A percentile compares a stretch with the other conserved stretches of the same genome.
phyloP scores from a whole-genome alignment of 2,888 invertebrate genomes.

The Euzophera pinguis region DNA sequence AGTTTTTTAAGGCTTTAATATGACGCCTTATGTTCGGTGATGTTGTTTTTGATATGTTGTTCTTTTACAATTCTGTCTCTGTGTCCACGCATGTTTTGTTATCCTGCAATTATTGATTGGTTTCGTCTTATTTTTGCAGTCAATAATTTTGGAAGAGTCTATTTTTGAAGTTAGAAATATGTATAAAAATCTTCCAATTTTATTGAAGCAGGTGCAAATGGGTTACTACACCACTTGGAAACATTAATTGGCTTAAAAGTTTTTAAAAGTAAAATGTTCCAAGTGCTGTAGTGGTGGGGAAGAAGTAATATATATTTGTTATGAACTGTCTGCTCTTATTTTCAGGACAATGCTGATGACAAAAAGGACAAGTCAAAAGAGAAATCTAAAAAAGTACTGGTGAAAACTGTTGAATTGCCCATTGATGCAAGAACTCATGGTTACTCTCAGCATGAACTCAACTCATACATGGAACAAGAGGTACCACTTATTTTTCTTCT shows the following conservation, averaged over 20 bases:
- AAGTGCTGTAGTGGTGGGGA: constrained; percentile 66
- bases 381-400: constrained; percentile 84
- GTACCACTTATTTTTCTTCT: constrained; percentile 51
- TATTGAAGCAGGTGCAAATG: constrained; percentile 61
- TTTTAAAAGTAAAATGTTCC: constrained; percentile 22
- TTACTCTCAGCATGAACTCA: constrained; percentile 84
- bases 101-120: constrained; percentile 27
- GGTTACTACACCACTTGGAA: constrained; percentile 63
- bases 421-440: constrained; percentile 89
- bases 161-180: constrained; percentile 12
- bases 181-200: constrained; percentile 6
- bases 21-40: constrained; percentile 41
- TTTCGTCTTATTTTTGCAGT: constrained; percentile 38
- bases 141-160: constrained; percentile 29
- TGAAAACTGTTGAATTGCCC: constrained; percentile 91
- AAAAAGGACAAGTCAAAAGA: constrained; percentile 84
- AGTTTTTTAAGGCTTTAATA: constrained; percentile 44
- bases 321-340: constrained; percentile 57
- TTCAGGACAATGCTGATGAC: constrained; percentile 73
- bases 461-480: constrained; percentile 89
- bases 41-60: constrained; percentile 35
- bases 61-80: constrained; percentile 57
- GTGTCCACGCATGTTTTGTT: constrained; percentile 78
- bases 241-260: not conserved
- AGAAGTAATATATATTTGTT: constrained; percentile 31